Base-by-base conservation (phyloP, 2,888 invertebrate genomes). In the Alviniconcha strummeri region DNA sequence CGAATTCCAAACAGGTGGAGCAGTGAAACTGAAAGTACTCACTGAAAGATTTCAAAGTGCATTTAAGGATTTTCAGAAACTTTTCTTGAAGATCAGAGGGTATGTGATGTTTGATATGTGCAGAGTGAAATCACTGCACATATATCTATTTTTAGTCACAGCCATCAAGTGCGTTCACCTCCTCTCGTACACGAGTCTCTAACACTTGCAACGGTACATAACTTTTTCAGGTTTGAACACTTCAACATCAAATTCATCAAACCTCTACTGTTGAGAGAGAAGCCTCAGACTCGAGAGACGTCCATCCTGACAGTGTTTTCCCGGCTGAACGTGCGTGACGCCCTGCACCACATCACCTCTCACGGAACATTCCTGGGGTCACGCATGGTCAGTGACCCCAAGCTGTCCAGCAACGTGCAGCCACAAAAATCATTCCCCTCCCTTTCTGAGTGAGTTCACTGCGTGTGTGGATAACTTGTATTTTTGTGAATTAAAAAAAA, bases 181-280 rank as follows among this genome's bases (percentile, higher is more conserved):
- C 36, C 36, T 36, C 3, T 36, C 36, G 3, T 36, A 36, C 36
- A 36, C 36, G 3, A 36, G 36, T 36, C 36, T 36, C 36, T 36
- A 3, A 36, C 36, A 1, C 36, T 36, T 36, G 36, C 36, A 36
- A 36, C 3, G 36, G 36, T 36, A 36, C 36, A 36, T 36, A 0
- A 36, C 36, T 60, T 8, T 60, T 60, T 56, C 91, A 96, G 96
- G 93, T 98, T 98, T 94, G 98, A 98, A 94, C 96, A 97, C 90
- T 98, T 98, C 94, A 98, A 98, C 94, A 98, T 97, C 94, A 96
- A 96, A 92, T 98, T 97, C 94, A 96, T 99, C 90, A 96, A 98
- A 88, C 98, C 98, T 54, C 96, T 97, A 92, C 94, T 98, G 89
- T 95, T 98, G 88, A 95, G 97, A 89, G 96, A 93, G 81, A 87